phyloP scores from a whole-genome alignment of 2,113 vertebrate species.

The Nycticebus coucang region DNA sequence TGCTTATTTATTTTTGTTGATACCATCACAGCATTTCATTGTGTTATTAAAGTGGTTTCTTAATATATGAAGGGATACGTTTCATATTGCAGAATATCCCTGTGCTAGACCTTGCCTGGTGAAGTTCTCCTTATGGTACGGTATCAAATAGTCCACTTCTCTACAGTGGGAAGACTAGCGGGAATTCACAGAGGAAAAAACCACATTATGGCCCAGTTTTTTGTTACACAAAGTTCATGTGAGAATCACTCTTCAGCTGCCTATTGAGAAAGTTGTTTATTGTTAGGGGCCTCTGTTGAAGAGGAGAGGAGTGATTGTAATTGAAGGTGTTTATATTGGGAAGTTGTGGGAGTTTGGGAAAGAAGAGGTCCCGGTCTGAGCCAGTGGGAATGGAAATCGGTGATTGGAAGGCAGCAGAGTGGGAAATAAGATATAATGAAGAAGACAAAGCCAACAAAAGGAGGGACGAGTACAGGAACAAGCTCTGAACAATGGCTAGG shows the following conservation, averaged over 20 bases:
- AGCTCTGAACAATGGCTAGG: neutral
- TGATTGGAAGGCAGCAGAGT: neutral
- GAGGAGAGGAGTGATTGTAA: constrained; percentile 39
- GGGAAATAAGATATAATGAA: constrained; percentile 61
- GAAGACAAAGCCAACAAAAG: constrained; percentile 26
- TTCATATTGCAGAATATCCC: neutral
- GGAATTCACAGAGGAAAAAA: constrained; percentile 41
- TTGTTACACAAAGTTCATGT: neutral
- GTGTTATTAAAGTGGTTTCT: neutral
- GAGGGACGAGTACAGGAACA: constrained; percentile 5
- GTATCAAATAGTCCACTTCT: neutral
- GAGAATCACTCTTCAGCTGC: constrained; percentile 41
- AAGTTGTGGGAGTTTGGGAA: constrained; percentile 14
- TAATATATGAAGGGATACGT: neutral
- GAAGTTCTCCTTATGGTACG: neutral
- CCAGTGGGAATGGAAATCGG: neutral
- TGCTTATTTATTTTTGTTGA: neutral
- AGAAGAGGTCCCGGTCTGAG: constrained; percentile 34
- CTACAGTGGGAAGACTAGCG: neutral
- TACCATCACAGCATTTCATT: neutral
- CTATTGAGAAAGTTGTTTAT: constrained; percentile 59
- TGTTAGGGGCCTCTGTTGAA: constrained; percentile 66
- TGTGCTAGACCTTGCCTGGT: neutral
- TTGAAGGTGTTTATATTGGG: constrained; percentile 55
- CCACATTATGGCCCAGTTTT: neutral